Conservation (phyloP, 2,113 vertebrate species). For the Tyto alba region DNA sequence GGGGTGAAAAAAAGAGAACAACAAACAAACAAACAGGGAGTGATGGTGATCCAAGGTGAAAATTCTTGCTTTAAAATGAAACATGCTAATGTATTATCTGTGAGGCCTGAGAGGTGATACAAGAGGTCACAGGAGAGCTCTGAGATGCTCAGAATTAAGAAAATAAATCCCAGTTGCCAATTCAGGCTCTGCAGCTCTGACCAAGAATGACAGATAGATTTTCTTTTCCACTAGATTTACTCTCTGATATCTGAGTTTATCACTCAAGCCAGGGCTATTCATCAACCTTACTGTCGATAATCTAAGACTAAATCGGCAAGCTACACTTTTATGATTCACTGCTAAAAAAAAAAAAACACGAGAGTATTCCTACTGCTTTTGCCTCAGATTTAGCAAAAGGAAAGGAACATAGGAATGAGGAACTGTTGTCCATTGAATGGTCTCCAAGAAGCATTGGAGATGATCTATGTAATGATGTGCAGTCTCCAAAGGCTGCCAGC, state of each 20-base stretch:
- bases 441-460: neutral
- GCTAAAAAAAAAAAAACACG: neutral
- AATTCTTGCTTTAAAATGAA: neutral
- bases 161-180: slow-evolving; percentile 55
- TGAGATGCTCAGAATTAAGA: slow-evolving; percentile 47
- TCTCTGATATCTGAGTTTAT: slow-evolving; percentile 84
- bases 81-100: neutral
- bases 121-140: neutral
- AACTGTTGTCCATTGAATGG: neutral
- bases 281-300: slow-evolving; percentile 75
- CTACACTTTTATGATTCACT: slow-evolving; percentile 65
- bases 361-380: slow-evolving; percentile 10
- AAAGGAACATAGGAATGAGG: neutral
- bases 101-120: neutral
- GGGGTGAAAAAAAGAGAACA: no score
- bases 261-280: slow-evolving; percentile 74
- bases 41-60: neutral
- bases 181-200: slow-evolving; percentile 45
- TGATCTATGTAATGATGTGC: neutral
- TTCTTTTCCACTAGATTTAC: slow-evolving; percentile 80
- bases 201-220: slow-evolving; percentile 72
- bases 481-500: neutral
- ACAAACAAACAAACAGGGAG: neutral
- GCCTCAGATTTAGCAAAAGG: neutral
- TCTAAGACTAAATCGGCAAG: slow-evolving; percentile 65